Conservation (phyloP, 2,113 vertebrate species). For the Albula goreensis region DNA sequence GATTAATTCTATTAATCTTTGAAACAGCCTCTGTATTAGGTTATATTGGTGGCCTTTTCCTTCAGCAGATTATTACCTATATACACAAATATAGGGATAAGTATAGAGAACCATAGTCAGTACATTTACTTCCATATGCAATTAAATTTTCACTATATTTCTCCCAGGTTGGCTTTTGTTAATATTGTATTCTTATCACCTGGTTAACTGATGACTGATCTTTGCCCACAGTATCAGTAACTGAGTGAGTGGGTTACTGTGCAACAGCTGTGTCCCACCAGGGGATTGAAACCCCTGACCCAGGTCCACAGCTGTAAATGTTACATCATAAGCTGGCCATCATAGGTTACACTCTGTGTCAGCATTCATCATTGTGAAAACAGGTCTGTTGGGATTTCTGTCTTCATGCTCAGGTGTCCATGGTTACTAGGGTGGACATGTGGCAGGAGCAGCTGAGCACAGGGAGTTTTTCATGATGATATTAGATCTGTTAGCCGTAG, state of each 20-base stretch:
- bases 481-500: slow-evolving; percentile 56
- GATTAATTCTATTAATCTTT: background rate
- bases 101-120: background rate
- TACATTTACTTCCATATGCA: background rate
- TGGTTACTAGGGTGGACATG: slow-evolving; percentile 26
- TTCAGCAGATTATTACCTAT: slow-evolving; percentile 4
- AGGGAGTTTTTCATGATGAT: slow-evolving; percentile 42
- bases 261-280: background rate
- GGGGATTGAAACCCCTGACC: background rate
- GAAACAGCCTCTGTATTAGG: background rate
- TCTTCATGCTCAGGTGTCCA: slow-evolving; percentile 4
- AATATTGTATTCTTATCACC: background rate
- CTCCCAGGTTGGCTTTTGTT: background rate
- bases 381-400: background rate
- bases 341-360: background rate
- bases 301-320: background rate
- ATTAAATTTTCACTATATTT: background rate
- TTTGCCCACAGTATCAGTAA: background rate
- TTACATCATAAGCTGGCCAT: background rate
- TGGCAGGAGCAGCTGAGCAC: slow-evolving; percentile 45
- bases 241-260: background rate
- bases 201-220: background rate
- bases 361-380: background rate
- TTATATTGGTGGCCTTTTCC: background rate
- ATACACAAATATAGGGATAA: background rate